Percentiles rank a stretch among this genome's conserved stretches.
Evolutionary conservation across 2,888 invertebrate genomes (phyloP).

Genomic region (Drosophila mulleri): DNA sequence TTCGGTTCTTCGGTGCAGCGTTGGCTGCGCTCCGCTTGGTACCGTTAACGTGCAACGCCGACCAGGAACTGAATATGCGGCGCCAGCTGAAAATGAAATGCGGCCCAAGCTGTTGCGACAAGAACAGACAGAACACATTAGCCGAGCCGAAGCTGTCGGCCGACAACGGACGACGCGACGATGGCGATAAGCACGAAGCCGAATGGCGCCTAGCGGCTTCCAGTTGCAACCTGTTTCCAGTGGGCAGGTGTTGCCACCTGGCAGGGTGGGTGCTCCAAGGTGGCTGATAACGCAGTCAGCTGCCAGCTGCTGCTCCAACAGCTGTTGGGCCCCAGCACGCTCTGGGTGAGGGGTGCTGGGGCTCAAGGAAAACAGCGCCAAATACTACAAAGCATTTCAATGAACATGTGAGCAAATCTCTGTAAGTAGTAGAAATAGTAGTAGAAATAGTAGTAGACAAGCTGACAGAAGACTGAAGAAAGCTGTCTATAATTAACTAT

Average conservation of each 20-base stretch:
- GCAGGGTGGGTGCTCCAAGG: constrained; percentile 7
- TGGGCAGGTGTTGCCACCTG: constrained; percentile 24
- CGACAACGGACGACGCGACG: constrained; percentile 20
- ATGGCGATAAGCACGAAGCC: constrained; percentile 9
- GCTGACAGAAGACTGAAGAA: too few species aligned
- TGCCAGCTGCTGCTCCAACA: constrained; percentile 62
- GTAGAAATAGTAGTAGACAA: not conserved
- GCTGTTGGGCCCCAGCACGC: constrained; percentile 47
- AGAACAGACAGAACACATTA: constrained; percentile 44
- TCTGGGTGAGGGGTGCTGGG: not conserved
- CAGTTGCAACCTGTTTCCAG: constrained; percentile 70
- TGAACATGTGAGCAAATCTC: not conserved
- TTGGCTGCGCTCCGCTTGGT: constrained; percentile 29
- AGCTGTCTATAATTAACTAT: too few species aligned
- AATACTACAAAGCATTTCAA: not conserved
- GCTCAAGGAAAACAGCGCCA: not conserved
- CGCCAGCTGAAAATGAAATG: constrained; percentile 39
- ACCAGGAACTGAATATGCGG: constrained; percentile 72
- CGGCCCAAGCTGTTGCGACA: constrained; percentile 72
- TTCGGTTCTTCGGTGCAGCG: constrained; percentile 17
- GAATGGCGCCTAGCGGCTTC: constrained; percentile 47
- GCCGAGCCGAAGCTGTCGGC: constrained; percentile 24
- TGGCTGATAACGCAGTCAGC: constrained; percentile 56
- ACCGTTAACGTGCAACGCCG: constrained; percentile 72
- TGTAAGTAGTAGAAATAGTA: not conserved